Evolutionary conservation across 2,888 invertebrate species (phyloP).

Genomic region (Muschampia plurimacula): DNA sequence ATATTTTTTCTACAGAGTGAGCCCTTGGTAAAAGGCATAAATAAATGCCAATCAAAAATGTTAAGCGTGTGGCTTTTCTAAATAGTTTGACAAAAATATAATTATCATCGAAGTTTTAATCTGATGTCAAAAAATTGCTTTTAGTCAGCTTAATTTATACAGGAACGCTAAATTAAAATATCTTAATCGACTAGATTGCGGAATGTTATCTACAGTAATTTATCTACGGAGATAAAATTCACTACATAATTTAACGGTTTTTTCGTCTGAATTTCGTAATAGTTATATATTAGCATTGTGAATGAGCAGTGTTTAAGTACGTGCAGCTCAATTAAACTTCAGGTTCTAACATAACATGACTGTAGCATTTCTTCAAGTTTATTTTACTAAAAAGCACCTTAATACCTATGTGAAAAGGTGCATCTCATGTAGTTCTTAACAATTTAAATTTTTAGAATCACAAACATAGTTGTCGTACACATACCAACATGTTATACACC

Average conservation of each 20-base stretch:
- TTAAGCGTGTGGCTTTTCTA: neutral
- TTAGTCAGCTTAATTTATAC: slow-evolving; percentile 32
- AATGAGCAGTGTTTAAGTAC: neutral
- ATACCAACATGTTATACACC: too few relatives aligned
- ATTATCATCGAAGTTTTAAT: neutral
- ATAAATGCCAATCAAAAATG: slow-evolving; percentile 16
- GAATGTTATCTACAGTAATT: slow-evolving; percentile 70
- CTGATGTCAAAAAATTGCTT: slow-evolving; percentile 1
- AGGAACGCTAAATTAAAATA: slow-evolving; percentile 53
- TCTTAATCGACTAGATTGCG: slow-evolving; percentile 73
- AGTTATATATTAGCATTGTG: neutral
- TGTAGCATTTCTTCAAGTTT: neutral
- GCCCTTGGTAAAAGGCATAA: slow-evolving; percentile 18
- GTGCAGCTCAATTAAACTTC: too few relatives aligned
- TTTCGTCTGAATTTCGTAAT: neutral
- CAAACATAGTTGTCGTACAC: too few relatives aligned
- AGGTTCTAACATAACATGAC: neutral
- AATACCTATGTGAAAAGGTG: neutral
- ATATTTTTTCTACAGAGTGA: slow-evolving; percentile 21
- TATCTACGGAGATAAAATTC: slow-evolving; percentile 35
- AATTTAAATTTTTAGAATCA: too few relatives aligned
- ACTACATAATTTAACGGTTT: slow-evolving; percentile 23
- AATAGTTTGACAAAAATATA: neutral
- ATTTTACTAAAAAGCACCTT: neutral
- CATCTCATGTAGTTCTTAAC: neutral